phyloP scores from a whole-genome alignment of 2,113 vertebrate genomes.

The Sigmodon hispidus region DNA sequence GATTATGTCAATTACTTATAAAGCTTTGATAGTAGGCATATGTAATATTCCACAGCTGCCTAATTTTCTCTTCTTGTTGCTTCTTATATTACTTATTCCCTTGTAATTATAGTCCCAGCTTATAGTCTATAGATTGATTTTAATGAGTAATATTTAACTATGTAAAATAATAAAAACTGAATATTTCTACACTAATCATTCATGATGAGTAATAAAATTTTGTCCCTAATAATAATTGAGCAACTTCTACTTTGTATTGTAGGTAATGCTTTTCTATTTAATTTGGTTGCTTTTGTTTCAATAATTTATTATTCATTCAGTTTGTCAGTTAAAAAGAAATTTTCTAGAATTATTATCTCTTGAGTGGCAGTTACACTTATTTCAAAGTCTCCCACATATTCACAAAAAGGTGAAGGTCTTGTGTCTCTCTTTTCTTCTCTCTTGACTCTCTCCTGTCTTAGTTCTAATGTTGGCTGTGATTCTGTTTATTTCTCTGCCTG shows the following conservation, averaged over 20 bases:
- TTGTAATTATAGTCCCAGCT: background rate
- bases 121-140: background rate
- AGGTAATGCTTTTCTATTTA: background rate
- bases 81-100: background rate
- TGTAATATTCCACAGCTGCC: background rate
- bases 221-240: background rate
- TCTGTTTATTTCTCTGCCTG: background rate
- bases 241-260: background rate
- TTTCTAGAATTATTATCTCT: background rate
- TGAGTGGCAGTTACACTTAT: conserved; percentile 26
- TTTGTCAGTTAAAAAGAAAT: conserved; percentile 1
- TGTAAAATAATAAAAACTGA: background rate
- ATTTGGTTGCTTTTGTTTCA: conserved; percentile 19
- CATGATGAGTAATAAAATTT: background rate
- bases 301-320: background rate
- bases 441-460: background rate
- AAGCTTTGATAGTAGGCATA: background rate
- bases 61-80: background rate
- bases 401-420: background rate
- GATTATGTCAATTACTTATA: background rate
- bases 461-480: background rate
- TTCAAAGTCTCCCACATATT: conserved; percentile 1
- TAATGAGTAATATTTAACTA: background rate
- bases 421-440: background rate
- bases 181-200: background rate